Evolutionary conservation across 1,140 invertebrate genomes (phyloP).

Genomic region (Lutraria rhynchaena): DNA sequence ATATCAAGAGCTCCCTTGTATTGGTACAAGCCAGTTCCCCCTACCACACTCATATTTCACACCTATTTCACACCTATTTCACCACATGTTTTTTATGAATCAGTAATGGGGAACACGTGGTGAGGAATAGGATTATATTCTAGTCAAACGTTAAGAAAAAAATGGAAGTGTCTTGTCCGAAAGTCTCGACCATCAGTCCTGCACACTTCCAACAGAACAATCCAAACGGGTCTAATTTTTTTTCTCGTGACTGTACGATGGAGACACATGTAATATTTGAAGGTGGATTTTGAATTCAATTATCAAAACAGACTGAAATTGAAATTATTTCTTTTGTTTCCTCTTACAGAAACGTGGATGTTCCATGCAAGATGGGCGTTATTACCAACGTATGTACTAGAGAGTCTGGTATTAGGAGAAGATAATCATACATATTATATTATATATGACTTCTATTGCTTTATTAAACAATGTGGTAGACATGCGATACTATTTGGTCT

Average conservation of each 20-base stretch:
- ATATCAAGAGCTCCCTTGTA: too few species aligned
- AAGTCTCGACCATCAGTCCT: not conserved
- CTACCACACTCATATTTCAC: too few species aligned
- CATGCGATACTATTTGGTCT: too few species aligned
- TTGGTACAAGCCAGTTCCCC: too few species aligned
- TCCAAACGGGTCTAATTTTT: not conserved
- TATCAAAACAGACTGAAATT: not conserved
- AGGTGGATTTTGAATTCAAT: not conserved
- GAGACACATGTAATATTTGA: not conserved
- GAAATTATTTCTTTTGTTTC: not conserved
- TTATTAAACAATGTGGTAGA: too few species aligned
- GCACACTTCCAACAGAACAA: not conserved
- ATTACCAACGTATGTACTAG: conserved; percentile 43
- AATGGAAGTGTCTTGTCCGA: not conserved
- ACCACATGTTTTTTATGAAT: too few species aligned
- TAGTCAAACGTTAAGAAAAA: not conserved
- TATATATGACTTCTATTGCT: too few species aligned
- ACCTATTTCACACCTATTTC: too few species aligned
- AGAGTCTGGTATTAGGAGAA: too few species aligned
- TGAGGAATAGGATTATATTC: too few species aligned
- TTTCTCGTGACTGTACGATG: not conserved
- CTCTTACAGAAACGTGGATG: conserved; percentile 35
- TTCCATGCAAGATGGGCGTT: conserved; percentile 46
- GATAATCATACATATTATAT: too few species aligned
- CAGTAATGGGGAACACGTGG: too few species aligned